phyloP scores from a whole-genome alignment of 2,113 vertebrate species.

The Xenopus borealis region DNA sequence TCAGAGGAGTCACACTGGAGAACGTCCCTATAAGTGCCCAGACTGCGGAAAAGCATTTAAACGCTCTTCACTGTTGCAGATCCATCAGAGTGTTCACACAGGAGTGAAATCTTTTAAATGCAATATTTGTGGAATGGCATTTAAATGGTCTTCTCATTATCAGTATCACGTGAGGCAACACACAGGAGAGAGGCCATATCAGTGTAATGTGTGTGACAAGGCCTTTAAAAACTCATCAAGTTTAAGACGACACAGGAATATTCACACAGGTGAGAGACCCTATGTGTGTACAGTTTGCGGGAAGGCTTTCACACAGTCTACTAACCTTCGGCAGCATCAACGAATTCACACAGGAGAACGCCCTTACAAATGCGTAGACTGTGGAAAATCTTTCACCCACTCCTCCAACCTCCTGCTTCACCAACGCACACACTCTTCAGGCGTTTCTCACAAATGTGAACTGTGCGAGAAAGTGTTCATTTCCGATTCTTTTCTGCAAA shows the following conservation, averaged over 20 bases:
- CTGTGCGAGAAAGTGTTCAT: slow-evolving; percentile 58
- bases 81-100: slow-evolving; percentile 69
- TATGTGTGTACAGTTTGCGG: slow-evolving; percentile 78
- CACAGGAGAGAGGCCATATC: slow-evolving; percentile 86
- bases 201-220: slow-evolving; percentile 83
- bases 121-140: slow-evolving; percentile 70
- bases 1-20: slow-evolving; percentile 86
- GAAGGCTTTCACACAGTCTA: slow-evolving; percentile 87
- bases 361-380: slow-evolving; percentile 76
- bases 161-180: slow-evolving; percentile 93
- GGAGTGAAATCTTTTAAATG: slow-evolving; percentile 67
- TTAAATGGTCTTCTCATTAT: slow-evolving; percentile 94
- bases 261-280: slow-evolving; percentile 84
- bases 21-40: slow-evolving; percentile 85
- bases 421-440: slow-evolving; percentile 68
- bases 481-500: slow-evolving; percentile 56
- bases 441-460: slow-evolving; percentile 47
- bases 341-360: slow-evolving; percentile 83
- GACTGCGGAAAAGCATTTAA: slow-evolving; percentile 91
- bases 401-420: slow-evolving; percentile 82
- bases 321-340: slow-evolving; percentile 86
- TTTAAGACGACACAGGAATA: slow-evolving; percentile 83
- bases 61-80: slow-evolving; percentile 86
- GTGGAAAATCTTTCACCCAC: slow-evolving; percentile 83
- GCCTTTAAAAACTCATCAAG: slow-evolving; percentile 92